A percentile compares a stretch with the other conserved stretches of the same genome.
phyloP scores from a whole-genome alignment of 2,797 vertebrate species.

The Falco cherrug region DNA sequence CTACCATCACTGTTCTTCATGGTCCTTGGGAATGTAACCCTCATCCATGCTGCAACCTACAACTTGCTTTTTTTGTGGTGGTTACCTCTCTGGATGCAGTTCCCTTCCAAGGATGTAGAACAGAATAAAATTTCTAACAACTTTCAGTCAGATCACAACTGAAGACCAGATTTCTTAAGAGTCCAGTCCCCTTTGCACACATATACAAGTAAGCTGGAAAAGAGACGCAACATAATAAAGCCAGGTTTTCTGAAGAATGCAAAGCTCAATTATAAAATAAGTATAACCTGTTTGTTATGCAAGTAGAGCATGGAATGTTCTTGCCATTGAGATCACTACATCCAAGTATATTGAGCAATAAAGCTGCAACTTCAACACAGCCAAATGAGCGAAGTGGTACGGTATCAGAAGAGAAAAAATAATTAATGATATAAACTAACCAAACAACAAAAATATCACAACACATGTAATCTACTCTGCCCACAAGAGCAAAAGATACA shows the following conservation, averaged over 20 bases:
- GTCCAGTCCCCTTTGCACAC: neutral
- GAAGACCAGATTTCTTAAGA: neutral
- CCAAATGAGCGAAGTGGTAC: neutral
- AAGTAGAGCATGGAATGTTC: conserved; percentile 3
- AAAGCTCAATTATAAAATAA: neutral
- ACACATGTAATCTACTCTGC: neutral
- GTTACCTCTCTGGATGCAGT: neutral
- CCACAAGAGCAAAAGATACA: neutral
- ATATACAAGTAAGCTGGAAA: neutral
- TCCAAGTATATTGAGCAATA: neutral
- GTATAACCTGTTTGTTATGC: neutral
- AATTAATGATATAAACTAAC: neutral
- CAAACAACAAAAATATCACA: neutral
- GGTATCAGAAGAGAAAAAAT: neutral
- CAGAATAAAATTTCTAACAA: neutral
- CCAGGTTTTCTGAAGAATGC: neutral
- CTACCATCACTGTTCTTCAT: neutral
- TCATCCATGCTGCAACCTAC: neutral
- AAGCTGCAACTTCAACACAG: neutral
- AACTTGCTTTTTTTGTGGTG: neutral
- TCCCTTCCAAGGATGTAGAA: neutral
- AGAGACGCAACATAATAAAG: neutral
- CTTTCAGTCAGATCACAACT: neutral
- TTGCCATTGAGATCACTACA: neutral
- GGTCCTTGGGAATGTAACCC: neutral